phyloP scores from a whole-genome alignment of 2,113 vertebrate species.

The Rhinopomastus cyanomelas region DNA sequence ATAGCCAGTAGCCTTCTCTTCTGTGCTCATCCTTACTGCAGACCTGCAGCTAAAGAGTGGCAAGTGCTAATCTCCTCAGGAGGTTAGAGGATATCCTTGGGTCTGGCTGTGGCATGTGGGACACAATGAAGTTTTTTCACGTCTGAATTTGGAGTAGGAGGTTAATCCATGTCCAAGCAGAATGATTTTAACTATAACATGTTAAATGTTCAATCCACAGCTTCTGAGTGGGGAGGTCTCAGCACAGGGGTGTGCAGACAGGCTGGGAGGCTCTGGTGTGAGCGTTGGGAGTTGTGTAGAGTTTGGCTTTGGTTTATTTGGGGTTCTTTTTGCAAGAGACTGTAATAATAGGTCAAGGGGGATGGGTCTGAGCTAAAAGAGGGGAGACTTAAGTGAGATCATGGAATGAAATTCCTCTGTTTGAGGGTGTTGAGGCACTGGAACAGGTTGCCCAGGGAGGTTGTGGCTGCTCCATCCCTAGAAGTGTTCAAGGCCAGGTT shows the following conservation, averaged over 20 bases:
- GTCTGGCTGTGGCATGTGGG: background rate
- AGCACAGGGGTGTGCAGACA: background rate
- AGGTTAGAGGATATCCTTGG: background rate
- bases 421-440: too few relatives aligned
- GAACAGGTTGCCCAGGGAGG: too few relatives aligned
- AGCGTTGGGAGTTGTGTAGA: background rate
- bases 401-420: too few relatives aligned
- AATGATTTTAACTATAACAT: background rate
- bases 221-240: background rate
- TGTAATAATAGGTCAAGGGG: too few relatives aligned
- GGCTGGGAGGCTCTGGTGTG: background rate
- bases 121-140: background rate
- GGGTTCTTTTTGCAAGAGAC: background rate
- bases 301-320: too few relatives aligned
- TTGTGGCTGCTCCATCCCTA: too few relatives aligned
- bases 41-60: slow-evolving; percentile 7
- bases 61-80: slow-evolving; percentile 27
- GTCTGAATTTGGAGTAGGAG: background rate
- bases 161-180: background rate
- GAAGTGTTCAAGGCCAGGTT: too few relatives aligned
- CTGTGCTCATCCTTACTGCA: slow-evolving; percentile 30
- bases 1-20: slow-evolving; percentile 42
- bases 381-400: too few relatives aligned
- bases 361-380: too few relatives aligned
- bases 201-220: background rate